Evolutionary conservation across 2,888 invertebrate species (phyloP).

Genomic region (Cepaea hortensis): DNA sequence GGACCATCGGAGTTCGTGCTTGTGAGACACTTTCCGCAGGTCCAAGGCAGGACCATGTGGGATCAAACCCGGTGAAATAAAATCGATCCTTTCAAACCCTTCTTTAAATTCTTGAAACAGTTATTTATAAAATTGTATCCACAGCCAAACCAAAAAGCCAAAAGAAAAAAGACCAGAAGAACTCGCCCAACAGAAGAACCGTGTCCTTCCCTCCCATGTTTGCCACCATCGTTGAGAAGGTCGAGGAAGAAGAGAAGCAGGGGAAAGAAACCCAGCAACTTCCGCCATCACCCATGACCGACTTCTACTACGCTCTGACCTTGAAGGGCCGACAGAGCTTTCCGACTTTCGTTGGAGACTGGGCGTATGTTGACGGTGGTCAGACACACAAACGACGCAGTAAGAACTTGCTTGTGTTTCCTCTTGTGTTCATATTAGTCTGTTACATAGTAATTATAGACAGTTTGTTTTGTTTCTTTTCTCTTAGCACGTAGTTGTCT

Average conservation of each 20-base stretch:
- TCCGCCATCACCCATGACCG: slow-evolving; percentile 67
- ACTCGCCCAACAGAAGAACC: slow-evolving; percentile 24
- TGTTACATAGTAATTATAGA: neutral
- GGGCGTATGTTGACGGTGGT: slow-evolving; percentile 57
- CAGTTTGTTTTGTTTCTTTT: neutral
- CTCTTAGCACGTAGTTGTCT: too few species aligned
- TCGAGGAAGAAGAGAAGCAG: slow-evolving; percentile 79
- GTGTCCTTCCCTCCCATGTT: slow-evolving; percentile 48
- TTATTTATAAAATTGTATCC: neutral
- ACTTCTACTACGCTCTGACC: slow-evolving; percentile 63
- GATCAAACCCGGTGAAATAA: too few species aligned
- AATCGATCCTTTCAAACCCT: too few species aligned
- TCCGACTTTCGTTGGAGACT: slow-evolving; percentile 63
- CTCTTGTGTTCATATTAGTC: neutral
- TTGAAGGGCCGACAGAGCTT: slow-evolving; percentile 59
- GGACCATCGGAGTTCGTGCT: too few species aligned
- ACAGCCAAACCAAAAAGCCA: slow-evolving; percentile 29
- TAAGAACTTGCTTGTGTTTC: slow-evolving; percentile 10
- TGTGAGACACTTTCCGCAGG: too few species aligned
- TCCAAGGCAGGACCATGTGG: too few species aligned
- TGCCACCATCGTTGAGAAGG: slow-evolving; percentile 60
- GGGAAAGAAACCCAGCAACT: slow-evolving; percentile 56
- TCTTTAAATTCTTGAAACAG: too few species aligned
- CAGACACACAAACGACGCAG: slow-evolving; percentile 30
- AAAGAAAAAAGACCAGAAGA: slow-evolving; percentile 41